Evolutionary conservation across 2,888 invertebrate genomes (phyloP).

Genomic region (Cyclophora punctaria): DNA sequence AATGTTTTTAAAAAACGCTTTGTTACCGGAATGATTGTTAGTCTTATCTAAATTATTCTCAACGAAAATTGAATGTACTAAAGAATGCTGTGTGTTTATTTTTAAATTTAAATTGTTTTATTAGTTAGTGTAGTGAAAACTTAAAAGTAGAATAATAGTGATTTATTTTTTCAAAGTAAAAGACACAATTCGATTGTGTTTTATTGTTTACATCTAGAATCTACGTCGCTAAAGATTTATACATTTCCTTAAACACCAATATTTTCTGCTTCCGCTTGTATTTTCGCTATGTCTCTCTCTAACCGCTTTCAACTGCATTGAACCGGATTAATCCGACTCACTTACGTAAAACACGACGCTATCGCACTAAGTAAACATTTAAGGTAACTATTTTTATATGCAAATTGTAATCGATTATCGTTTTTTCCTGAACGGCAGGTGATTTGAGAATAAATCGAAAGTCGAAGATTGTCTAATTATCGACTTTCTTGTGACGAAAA

Average conservation of each 20-base stretch:
- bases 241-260: too few species aligned
- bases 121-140: too few species aligned
- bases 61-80: too few species aligned
- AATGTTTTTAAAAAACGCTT: slow-evolving; percentile 48
- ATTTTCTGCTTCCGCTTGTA: too few species aligned
- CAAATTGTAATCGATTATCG: slow-evolving; percentile 38
- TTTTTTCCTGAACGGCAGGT: slow-evolving; percentile 18
- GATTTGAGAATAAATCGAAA: slow-evolving; percentile 1
- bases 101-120: too few species aligned
- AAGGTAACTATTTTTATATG: slow-evolving; percentile 41
- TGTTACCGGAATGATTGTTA: slow-evolving; percentile 34
- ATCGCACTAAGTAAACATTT: slow-evolving; percentile 28
- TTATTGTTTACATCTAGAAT: too few species aligned
- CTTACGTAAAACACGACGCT: slow-evolving; percentile 8
- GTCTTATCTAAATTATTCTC: too few species aligned
- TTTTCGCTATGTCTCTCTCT: not conserved
- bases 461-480: slow-evolving; percentile 12
- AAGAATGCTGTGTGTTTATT: too few species aligned
- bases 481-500: slow-evolving; percentile 11
- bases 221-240: too few species aligned
- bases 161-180: too few species aligned
- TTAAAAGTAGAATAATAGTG: too few species aligned
- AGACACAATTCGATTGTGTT: too few species aligned
- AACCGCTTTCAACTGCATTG: not conserved
- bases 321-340: slow-evolving; percentile 15